A percentile compares a stretch with the other conserved stretches of the same genome.
Evolutionary conservation across 35 echinoderm and acorn worm species (phyloP).

Genomic region (Holothuria glaberrima): DNA sequence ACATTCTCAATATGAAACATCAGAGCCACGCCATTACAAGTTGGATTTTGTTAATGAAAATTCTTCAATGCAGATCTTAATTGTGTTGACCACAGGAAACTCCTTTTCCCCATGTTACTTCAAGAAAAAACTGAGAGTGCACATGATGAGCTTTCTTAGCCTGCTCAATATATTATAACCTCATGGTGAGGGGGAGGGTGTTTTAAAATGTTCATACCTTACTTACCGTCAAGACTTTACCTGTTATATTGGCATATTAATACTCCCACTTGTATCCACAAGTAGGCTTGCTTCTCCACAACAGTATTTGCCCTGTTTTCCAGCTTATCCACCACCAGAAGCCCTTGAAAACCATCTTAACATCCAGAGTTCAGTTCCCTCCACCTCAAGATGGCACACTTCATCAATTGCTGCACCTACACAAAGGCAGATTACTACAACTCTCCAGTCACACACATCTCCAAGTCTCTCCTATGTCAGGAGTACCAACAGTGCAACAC

Average conservation of each 20-base stretch:
- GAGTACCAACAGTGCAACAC: too few relatives aligned
- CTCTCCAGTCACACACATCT: too few relatives aligned
- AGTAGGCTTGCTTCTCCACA: too few relatives aligned
- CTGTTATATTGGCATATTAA: not conserved
- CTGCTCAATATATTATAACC: not conserved
- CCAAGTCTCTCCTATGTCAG: too few relatives aligned
- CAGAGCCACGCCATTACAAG: not conserved
- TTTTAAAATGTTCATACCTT: not conserved
- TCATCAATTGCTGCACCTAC: too few relatives aligned
- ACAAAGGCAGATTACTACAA: too few relatives aligned
- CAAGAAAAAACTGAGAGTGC: not conserved
- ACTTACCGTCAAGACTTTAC: not conserved
- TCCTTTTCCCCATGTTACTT: not conserved
- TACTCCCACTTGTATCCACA: slow-evolving; percentile 1
- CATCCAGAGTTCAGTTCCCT: too few relatives aligned
- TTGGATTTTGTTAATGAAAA: not conserved
- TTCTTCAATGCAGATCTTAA: not conserved
- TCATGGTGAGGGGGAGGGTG: not conserved
- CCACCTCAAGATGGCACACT: too few relatives aligned
- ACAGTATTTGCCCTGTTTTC: too few relatives aligned
- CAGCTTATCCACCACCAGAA: too few relatives aligned
- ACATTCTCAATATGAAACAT: not conserved
- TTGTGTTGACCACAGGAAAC: not conserved
- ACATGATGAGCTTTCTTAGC: not conserved
- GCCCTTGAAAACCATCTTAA: too few relatives aligned